Base-by-base conservation (phyloP, 2,797 vertebrate genomes). In the Dicrostonyx torquatus region DNA sequence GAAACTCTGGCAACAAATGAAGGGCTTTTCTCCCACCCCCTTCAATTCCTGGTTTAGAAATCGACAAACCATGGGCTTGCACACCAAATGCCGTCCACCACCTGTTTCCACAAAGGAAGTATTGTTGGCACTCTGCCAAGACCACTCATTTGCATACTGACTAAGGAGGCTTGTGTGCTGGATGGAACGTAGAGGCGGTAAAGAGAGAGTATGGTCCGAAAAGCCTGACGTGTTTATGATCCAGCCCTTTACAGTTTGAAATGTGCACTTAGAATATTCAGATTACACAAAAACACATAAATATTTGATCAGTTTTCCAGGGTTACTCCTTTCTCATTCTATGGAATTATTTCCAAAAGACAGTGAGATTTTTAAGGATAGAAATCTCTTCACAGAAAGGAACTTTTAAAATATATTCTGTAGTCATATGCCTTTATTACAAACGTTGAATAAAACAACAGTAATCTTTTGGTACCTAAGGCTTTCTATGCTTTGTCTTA, bases 21-120 rank as follows among this genome's bases (percentile, higher is more conserved):
- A 45, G 34, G 60, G 40, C 22, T 60, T 20, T 86, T 70, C 55
- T 68, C 11, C 86, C 40, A 29, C 40, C 26, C 22, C 31, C 66
- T 55, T 89, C 40, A 37, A 43, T 68, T 72, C 48, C 24, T 7
- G 20, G 88, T 8, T 75, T 85, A 84, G 40, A 80, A 80, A 94
- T n/a, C 45, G 34, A 72, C 83, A 94, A 91, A 60, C 48, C 72
- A n/a, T 40, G 79, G 55, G 17, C 10, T 60, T 73, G 6, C 55
- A 17, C 8, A 58, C 60, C 68, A 88, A 85, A 66, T 85, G 55
- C 48, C 93, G 31, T 50, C 86, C 10, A 82, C 40, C 24, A 83
- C 78, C 83, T 93, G 48, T 93, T 88, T 95, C 68, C 66, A 73
- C 68, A 88, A 87, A 92, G 80, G 83, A 70, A 83, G 31, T 70